Conservation (phyloP, 2,888 invertebrate genomes). For the Strigamia transsilvanica region DNA sequence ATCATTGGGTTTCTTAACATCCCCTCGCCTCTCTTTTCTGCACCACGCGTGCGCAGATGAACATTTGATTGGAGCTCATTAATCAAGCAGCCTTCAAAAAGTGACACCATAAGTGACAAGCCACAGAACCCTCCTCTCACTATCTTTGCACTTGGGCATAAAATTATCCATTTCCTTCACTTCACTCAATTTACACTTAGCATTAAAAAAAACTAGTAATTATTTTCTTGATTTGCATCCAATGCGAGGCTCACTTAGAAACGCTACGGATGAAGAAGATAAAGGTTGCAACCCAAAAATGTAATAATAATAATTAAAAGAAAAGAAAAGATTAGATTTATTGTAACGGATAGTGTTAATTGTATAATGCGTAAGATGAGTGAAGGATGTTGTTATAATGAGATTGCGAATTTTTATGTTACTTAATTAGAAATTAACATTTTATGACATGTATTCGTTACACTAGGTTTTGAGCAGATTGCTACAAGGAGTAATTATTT, state of each 20-base stretch:
- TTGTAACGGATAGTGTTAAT: not conserved
- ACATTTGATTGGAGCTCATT: constrained; percentile 42
- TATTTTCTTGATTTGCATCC: constrained; percentile 33
- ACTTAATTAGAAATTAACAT: constrained; percentile 20
- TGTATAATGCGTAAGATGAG: not conserved
- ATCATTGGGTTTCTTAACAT: constrained; percentile 29
- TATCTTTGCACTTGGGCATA: constrained; percentile 36
- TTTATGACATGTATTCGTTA: constrained; percentile 32
- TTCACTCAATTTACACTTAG: constrained; percentile 2
- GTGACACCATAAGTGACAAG: constrained; percentile 38
- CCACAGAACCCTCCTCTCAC: constrained; percentile 28
- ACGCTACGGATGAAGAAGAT: constrained; percentile 6
- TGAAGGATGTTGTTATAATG: constrained; percentile 5
- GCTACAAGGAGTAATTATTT: constrained; percentile 37
- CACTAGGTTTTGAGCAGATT: not conserved
- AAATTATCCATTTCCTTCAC: constrained; percentile 43
- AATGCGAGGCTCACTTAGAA: constrained; percentile 24
- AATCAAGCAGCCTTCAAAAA: constrained; percentile 39
- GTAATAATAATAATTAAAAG: not conserved
- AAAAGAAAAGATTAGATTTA: not conserved
- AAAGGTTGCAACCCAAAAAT: not conserved
- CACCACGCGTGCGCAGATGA: constrained; percentile 36
- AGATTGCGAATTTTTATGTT: not conserved
- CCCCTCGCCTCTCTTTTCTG: constrained; percentile 14
- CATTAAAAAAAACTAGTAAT: constrained; percentile 12